Evolutionary conservation across 2,888 invertebrate genomes (phyloP).

Genomic region (Drosophila ustulata): DNA sequence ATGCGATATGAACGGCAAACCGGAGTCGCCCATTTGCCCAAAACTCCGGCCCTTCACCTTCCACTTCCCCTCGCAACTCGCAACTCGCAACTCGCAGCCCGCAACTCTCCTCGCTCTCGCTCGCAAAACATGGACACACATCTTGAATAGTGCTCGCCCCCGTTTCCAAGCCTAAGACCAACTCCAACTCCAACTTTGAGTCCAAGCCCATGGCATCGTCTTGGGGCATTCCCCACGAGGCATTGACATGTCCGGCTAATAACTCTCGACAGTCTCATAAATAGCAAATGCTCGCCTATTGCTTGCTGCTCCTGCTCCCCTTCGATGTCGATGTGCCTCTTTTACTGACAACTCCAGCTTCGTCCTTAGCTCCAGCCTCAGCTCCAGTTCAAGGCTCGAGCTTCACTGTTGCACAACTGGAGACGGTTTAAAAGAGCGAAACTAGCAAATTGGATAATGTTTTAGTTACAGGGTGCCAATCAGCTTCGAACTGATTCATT

Average conservation of each 20-base stretch:
- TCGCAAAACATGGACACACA: conserved; percentile 14
- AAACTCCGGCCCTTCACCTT: not conserved
- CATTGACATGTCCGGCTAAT: conserved; percentile 83
- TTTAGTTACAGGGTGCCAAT: conserved; percentile 34
- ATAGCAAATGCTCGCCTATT: conserved; percentile 79
- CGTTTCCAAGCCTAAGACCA: conserved; percentile 36
- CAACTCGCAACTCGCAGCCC: not conserved
- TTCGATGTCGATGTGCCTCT: conserved; percentile 18
- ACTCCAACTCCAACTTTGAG: not conserved
- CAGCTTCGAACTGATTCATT: too few species aligned
- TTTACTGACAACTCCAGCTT: conserved; percentile 21
- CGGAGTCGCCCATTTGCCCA: not conserved
- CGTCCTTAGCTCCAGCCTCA: conserved; percentile 31
- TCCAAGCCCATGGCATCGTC: conserved; percentile 49
- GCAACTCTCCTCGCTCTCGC: not conserved
- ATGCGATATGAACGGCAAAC: conserved; percentile 56
- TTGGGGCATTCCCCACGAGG: conserved; percentile 72
- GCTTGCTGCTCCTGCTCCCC: conserved; percentile 54
- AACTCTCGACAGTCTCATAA: conserved; percentile 84
- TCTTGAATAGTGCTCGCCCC: conserved; percentile 33
- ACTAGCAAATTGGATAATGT: conserved; percentile 65
- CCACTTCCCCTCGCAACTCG: not conserved
- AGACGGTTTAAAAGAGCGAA: conserved; percentile 45
- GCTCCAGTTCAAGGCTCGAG: conserved; percentile 9
- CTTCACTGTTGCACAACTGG: conserved; percentile 10